Base-by-base conservation (phyloP, 1,140 invertebrate species). In the Gyrodactylus bullatarudis region DNA sequence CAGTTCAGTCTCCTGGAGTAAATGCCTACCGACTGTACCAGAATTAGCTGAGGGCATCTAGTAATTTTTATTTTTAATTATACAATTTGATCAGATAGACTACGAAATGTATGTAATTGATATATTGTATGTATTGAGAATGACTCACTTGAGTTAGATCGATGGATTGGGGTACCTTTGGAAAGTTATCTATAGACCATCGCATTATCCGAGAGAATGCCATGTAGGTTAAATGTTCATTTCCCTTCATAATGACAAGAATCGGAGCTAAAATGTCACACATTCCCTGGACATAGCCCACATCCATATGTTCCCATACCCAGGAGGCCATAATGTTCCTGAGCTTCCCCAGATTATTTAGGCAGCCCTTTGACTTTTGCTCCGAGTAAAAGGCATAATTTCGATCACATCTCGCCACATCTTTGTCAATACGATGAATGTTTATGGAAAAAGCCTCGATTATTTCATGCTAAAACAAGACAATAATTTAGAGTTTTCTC, bases 231-330 rank as follows among this genome's bases (percentile, higher is more conserved):
- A 87, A 79, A 0, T 88, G 87, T 80, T 94, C 91, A 71, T 71
- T 84, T 78, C 94, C 89, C 78, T 90, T 87, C 82, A 92, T 87
- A 75, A 90, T 87, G 0, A 93, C 91, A 1, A 95, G 84, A 1
- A 95, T 82, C 0, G 91, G 91, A 20, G 91, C 91, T 0, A 87
- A 88, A 68, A 95, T 83, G 82, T 94, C 91, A 81, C 91, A 95
- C 90, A 94, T 94, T 54, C 79, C 91, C 87, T 84, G 83, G 24
- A 84, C 79, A 77, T 84, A 75, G 20, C 27, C 73, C 21, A 75
- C 26, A 20, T 75, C 24, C 2, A 73, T 22, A 69, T 73, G 23
- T 26, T 73, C 34, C 72, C 72, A 73, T 1, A 73, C 72, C 27
- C 68, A 73, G 21, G 27, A 21, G 26, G 22, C 8, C 72, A 73